These are phyloP conservation scores for Mormyrus proboscirostris DNA, from an alignment of 2,797 vertebrate species.

Conservation along the genomic window DNA sequence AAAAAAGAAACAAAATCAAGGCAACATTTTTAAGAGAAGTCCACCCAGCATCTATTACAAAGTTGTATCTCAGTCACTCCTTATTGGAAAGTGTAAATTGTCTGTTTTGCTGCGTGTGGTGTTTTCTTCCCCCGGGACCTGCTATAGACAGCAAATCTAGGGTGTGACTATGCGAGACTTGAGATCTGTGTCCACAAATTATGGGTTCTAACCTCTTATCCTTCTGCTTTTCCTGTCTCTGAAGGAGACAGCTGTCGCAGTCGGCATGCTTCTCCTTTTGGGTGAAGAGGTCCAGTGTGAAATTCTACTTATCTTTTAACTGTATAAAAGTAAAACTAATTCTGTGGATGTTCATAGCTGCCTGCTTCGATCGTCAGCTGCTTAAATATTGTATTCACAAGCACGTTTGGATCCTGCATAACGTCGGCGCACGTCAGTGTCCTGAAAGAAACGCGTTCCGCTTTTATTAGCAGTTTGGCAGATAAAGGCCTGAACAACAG, in stretches of 20 bases:
- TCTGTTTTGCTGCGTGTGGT: background rate
- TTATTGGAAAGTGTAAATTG: conserved; percentile 1
- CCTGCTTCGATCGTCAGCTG: background rate
- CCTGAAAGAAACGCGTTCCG: background rate
- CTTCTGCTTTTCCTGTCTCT: background rate
- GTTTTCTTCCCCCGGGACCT: background rate
- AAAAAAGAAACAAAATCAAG: background rate
- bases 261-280: background rate
- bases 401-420: background rate
- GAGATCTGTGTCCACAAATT: conserved; percentile 26
- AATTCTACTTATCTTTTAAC: background rate
- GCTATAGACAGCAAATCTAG: conserved; percentile 6
- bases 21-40: background rate
- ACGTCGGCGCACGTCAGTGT: background rate
- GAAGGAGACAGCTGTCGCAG: background rate
- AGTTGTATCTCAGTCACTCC: background rate
- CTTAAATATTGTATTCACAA: background rate
- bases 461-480: background rate
- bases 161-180: conserved; percentile 23
- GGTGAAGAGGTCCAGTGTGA: background rate
- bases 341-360: background rate
- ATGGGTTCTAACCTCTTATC: conserved; percentile 6
- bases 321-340: background rate
- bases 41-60: background rate
- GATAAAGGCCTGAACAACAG: background rate